A percentile compares a stretch with the other conserved stretches of the same genome.
Evolutionary conservation across 2,888 invertebrate genomes (phyloP).

Genomic region (Apantesis nais): DNA sequence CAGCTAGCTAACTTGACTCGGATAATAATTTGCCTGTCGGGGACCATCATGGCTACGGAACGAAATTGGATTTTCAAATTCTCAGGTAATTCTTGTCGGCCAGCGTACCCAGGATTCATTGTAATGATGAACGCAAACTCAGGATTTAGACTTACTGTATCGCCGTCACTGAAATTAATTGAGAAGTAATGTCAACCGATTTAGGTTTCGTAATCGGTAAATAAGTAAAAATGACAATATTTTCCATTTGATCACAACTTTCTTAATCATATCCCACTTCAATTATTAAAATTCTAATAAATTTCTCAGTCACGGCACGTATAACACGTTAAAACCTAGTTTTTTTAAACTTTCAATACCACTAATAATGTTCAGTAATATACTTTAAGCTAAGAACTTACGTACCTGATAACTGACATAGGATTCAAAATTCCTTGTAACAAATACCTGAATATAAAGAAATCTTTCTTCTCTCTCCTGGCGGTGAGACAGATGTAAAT

Average conservation of each 20-base stretch:
- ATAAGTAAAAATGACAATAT: background rate
- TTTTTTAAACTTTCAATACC: too few species aligned
- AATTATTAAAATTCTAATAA: background rate
- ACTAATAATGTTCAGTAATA: background rate
- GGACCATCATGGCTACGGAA: slow-evolving; percentile 97
- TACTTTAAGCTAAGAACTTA: background rate
- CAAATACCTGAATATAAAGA: slow-evolving; percentile 88
- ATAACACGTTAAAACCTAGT: too few species aligned
- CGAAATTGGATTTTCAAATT: slow-evolving; percentile 96
- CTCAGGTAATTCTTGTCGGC: slow-evolving; percentile 95
- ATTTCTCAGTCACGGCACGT: too few species aligned
- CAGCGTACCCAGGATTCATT: slow-evolving; percentile 97
- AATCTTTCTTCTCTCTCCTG: slow-evolving; percentile 86
- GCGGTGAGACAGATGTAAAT: slow-evolving; percentile 90
- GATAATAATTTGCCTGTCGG: slow-evolving; percentile 96
- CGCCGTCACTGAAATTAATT: slow-evolving; percentile 90
- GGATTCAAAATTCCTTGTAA: too few species aligned
- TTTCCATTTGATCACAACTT: background rate
- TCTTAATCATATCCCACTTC: background rate
- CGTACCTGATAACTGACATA: background rate
- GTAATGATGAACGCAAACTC: slow-evolving; percentile 95
- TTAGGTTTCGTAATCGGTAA: background rate
- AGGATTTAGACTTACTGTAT: slow-evolving; percentile 91
- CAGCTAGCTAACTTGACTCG: slow-evolving; percentile 95
- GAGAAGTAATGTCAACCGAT: background rate